Base-by-base conservation (phyloP, 2,888 invertebrate species). In the Endotricha flammealis region DNA sequence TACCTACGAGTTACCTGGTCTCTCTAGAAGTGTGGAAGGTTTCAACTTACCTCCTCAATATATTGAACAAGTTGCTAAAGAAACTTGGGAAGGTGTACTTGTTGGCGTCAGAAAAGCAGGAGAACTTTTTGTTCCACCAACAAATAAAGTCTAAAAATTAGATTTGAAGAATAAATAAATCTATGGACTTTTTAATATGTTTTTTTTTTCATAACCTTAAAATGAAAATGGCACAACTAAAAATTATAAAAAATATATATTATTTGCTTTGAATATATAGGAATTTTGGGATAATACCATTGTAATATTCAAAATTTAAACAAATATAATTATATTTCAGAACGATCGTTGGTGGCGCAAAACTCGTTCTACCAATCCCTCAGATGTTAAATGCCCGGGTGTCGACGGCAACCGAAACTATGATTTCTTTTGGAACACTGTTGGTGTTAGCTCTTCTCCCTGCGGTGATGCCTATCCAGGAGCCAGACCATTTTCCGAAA, bases 351-450 rank as follows among this genome's bases (percentile, higher is more conserved):
- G 92, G 47, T 93, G 92, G 92, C 88, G 92, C 14, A 92, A 93
- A 61, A 92, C 91, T 0, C 87, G 92, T 0, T 88, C 90, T 0
- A 83, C 81, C 0, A 54, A 73, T 44, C 61, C 64, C 10, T 58
- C 73, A 32, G 0, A 20, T 0, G 58, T 60, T 8, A 46, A 70
- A 1, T 94, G 93, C 48, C 71, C 74, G 2, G 95, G 95, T 7
- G 90, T 90, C 0, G 95, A 95, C 57, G 90, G 90, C 0, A 95
- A 95, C 66, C 81, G 94, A 2, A 95, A 95, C 73, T 95, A 90
- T 53, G 92, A 88, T 33, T 90, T 89, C 55, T 78, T 88, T 42
- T 94, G 93, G 93, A 90, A 88, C 77, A 88, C 82, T 63, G 82
- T 71, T 41, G 92, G 90, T 0, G 83, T 88, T 4, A 88, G 88